Evolutionary conservation across 1,140 invertebrate genomes (phyloP).

Genomic region (Onthophagus taurus): DNA sequence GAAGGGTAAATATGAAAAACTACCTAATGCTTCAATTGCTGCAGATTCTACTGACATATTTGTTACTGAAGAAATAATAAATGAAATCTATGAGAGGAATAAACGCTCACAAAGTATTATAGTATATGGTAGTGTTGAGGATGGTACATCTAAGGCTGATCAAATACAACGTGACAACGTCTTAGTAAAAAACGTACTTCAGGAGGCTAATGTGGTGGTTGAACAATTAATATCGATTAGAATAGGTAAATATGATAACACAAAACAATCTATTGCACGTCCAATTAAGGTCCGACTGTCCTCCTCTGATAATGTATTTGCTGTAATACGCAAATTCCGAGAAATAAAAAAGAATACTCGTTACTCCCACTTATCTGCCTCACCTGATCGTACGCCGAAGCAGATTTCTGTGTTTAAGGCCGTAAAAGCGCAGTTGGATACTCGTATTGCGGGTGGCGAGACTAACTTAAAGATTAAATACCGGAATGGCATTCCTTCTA

Average conservation of each 20-base stretch:
- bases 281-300: neutral
- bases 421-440: neutral
- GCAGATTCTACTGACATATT: neutral
- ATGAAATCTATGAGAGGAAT: neutral
- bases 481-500: neutral
- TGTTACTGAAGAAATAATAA: neutral
- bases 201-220: neutral
- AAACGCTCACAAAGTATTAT: constrained; percentile 1
- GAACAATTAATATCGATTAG: constrained; percentile 2
- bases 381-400: neutral
- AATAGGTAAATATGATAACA: constrained; percentile 2
- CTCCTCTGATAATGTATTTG: neutral
- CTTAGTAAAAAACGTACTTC: neutral
- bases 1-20: constrained; percentile 1
- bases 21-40: neutral
- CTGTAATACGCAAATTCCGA: too few relatives aligned
- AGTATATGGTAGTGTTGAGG: neutral
- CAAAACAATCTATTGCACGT: neutral
- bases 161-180: neutral
- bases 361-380: neutral
- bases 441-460: neutral
- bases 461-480: neutral
- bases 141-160: neutral
- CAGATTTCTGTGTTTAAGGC: neutral
- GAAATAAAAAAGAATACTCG: neutral